Base-by-base conservation (phyloP, 2,113 vertebrate species). In the Oenanthe oenanthe region DNA sequence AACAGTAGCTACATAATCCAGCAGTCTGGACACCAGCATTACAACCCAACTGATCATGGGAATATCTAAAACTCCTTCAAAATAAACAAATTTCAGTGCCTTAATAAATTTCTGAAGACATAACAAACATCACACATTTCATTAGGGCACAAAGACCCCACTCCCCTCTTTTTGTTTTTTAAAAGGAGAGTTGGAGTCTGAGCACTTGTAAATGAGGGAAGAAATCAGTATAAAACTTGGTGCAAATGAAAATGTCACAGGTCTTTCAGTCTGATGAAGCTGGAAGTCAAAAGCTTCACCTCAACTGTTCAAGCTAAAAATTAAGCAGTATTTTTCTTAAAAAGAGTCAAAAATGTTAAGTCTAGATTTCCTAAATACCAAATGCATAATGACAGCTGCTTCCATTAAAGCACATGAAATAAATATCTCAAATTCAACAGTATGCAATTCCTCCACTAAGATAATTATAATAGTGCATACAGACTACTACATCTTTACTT, bases 11-110 rank as follows among this genome's bases (percentile, higher is more conserved):
- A 99, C 99, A 28, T 99, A 99, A 97, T 99, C 99, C 93, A 99
- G 90, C 38, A 99, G 98, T 68, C 99, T 98, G 77, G 99, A 99
- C 68, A 99, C 98, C 96, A 99, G 96, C 99, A 99, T 99, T 89
- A 99, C 99, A 61, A 99, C 99, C 99, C 99, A 99, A 94, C 99
- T 99, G 97, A 99, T 99, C 99, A 99, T 99, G 43, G 99, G 99
- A 95, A 99, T 99, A 93, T 99, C 99, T 95, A 99, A 91, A 85
- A 99, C 99, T 40, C 99, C 99, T 99, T 92, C 48, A 91, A 95
- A 96, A 91, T 34, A 96, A 96, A 89, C 25, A 94, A 17, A 82
- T 85, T 95, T 66, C 40, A 92, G 13, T 32, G 31, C 20, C 57
- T 96, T 88, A 96, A 63, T 76, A 48, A 77, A 43, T 38, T 60